phyloP scores from a whole-genome alignment of 2,888 invertebrate species.

The Orchesella flavescens region DNA sequence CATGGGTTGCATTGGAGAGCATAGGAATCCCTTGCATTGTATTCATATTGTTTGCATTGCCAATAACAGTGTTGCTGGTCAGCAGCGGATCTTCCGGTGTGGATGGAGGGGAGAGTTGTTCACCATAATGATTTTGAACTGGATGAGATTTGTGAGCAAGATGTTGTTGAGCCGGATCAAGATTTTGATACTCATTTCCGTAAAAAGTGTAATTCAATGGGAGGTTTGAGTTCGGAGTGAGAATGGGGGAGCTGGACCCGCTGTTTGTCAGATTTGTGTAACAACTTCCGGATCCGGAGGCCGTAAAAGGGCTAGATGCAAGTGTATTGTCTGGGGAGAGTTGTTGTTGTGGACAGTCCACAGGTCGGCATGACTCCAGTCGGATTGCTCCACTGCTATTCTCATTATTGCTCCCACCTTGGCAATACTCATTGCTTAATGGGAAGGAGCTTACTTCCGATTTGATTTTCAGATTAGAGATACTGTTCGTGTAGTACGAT shows the following conservation, averaged over 20 bases:
- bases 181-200: conserved; percentile 69
- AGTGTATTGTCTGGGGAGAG: conserved; percentile 22
- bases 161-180: conserved; percentile 58
- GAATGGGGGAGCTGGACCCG: conserved; percentile 63
- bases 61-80: conserved; percentile 35
- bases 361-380: conserved; percentile 41
- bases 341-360: conserved; percentile 39
- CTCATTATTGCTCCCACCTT: conserved; percentile 40
- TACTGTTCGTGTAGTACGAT: conserved; percentile 53
- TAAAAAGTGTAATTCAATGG: conserved; percentile 60
- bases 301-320: conserved; percentile 37
- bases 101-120: conserved; percentile 71
- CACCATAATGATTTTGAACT: conserved; percentile 54
- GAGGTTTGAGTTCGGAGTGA: conserved; percentile 48
- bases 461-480: conserved; percentile 67
- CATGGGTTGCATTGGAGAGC: conserved; percentile 17
- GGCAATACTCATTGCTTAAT: conserved; percentile 66
- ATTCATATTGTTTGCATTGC: background rate
- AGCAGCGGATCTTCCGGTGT: conserved; percentile 71
- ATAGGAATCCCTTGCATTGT: conserved; percentile 40
- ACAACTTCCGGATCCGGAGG: conserved; percentile 67
- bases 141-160: conserved; percentile 64
- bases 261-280: conserved; percentile 62
- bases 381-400: conserved; percentile 47
- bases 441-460: conserved; percentile 69